Evolutionary conservation across 2,888 invertebrate genomes (phyloP).

Genomic region (Mythimna impura): DNA sequence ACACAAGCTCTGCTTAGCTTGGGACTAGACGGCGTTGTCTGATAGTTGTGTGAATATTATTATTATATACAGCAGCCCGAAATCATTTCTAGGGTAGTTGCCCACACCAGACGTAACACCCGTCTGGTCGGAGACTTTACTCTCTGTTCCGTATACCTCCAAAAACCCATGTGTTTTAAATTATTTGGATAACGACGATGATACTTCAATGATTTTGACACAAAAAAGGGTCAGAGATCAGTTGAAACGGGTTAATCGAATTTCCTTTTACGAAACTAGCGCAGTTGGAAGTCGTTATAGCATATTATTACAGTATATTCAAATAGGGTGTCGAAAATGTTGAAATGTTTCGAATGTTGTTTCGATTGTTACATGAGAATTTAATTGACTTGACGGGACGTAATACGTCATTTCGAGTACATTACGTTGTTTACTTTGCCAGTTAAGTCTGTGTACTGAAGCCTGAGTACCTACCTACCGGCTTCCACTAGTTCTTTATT

Average conservation of each 20-base stretch:
- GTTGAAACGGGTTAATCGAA: constrained; percentile 18
- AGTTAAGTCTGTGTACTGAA: neutral
- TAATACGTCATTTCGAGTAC: neutral
- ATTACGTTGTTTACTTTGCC: neutral
- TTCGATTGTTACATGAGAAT: neutral
- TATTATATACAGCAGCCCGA: no score
- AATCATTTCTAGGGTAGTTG: no score
- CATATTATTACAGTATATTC: neutral
- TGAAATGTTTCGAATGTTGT: no score
- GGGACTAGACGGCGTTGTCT: no score
- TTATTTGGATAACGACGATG: neutral
- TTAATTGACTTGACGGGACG: neutral
- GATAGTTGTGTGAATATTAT: no score
- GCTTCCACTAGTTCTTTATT: constrained; percentile 8
- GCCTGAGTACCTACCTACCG: neutral
- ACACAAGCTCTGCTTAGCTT: no score
- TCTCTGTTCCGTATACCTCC: no score
- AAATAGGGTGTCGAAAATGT: neutral
- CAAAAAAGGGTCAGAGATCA: constrained; percentile 24
- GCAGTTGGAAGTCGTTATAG: neutral
- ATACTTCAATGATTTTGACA: constrained; percentile 11
- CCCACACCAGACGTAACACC: no score
- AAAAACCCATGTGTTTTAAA: neutral
- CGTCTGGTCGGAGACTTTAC: no score
- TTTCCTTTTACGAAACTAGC: constrained; percentile 27